Percentiles rank a stretch among this genome's conserved stretches.
These are phyloP conservation scores for Erynnis tages DNA, from an alignment of 2,888 invertebrate genomes.

Conservation along the genomic window DNA sequence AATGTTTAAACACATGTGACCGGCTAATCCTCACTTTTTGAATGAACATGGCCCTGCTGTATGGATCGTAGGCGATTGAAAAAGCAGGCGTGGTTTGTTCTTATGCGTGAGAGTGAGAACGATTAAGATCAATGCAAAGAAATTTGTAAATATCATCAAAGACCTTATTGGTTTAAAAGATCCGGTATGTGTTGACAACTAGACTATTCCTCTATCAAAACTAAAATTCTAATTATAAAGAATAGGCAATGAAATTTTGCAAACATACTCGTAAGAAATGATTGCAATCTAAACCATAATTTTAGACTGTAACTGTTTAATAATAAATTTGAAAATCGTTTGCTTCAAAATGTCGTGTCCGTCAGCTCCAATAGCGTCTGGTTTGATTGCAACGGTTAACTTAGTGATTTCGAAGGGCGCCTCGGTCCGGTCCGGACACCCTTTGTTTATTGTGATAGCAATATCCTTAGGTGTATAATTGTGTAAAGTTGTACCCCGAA, in stretches of 20 bases:
- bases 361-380: neutral
- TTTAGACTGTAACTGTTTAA: too few relatives aligned
- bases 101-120: too few relatives aligned
- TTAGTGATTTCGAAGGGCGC: conserved; percentile 43
- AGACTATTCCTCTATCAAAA: too few relatives aligned
- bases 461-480: neutral
- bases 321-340: neutral
- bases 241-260: too few relatives aligned
- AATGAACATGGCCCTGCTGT: neutral
- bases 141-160: too few relatives aligned
- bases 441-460: conserved; percentile 39
- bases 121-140: too few relatives aligned
- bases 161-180: too few relatives aligned
- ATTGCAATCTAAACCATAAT: too few relatives aligned
- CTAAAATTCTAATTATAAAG: too few relatives aligned
- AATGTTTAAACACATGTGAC: conserved; percentile 8
- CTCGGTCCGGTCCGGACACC: conserved; percentile 40
- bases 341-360: neutral
- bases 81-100: too few relatives aligned
- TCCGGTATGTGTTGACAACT: too few relatives aligned
- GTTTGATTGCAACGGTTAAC: neutral
- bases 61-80: neutral
- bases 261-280: too few relatives aligned
- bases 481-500: neutral
- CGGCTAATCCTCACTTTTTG: conserved; percentile 23